A percentile compares a stretch with the other conserved stretches of the same genome.
Conservation (phyloP, 2,797 vertebrate species). For the Pteropus rufus region DNA sequence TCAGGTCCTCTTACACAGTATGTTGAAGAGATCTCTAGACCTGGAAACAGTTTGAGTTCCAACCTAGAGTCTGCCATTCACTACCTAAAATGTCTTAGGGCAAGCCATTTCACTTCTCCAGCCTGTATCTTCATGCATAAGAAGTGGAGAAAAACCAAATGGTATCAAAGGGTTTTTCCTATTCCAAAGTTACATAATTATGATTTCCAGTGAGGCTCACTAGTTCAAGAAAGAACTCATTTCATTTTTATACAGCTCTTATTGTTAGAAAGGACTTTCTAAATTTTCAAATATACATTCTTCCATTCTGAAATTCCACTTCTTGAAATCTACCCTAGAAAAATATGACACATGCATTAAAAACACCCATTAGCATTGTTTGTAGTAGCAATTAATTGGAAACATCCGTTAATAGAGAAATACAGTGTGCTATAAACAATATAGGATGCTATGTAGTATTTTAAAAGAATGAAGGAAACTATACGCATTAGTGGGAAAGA, state of each 20-base stretch:
- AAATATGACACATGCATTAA: not conserved
- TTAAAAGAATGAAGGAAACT: conserved; percentile 1
- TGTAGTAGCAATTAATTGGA: not conserved
- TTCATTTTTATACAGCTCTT: not conserved
- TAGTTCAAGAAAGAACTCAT: conserved; percentile 20
- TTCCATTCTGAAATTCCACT: not conserved
- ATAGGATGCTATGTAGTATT: not conserved
- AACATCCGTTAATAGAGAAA: not conserved
- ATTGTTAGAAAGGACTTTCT: not conserved
- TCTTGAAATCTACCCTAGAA: not conserved
- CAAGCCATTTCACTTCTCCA: not conserved
- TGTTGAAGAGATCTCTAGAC: not conserved
- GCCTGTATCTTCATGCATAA: not conserved
- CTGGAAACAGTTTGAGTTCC: not conserved
- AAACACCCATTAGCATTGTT: not conserved
- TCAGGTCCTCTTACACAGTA: not conserved
- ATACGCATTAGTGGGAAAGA: not conserved
- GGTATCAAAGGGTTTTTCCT: conserved; percentile 9
- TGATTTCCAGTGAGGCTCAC: not conserved
- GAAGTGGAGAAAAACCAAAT: not conserved
- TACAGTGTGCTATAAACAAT: not conserved
- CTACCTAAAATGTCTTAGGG: not conserved
- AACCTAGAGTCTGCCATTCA: not conserved
- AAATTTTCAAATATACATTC: not conserved
- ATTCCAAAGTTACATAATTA: not conserved